Evolutionary conservation across 2,888 invertebrate genomes (phyloP).

Genomic region (Drosophila neutralis): DNA sequence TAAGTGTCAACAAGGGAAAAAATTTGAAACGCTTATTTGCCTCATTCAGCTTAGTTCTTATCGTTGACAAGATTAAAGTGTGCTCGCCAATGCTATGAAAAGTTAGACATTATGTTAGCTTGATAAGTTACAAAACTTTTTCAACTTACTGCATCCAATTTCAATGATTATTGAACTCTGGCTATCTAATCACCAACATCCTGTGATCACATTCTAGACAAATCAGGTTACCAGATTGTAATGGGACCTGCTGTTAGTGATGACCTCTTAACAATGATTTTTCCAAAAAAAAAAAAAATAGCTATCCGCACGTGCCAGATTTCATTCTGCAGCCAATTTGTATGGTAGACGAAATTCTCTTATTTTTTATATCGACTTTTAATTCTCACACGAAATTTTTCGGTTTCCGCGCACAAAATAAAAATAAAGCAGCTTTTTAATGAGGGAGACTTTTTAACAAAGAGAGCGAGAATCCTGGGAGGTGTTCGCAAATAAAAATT

Average conservation of each 20-base stretch:
- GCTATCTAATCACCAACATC: slow-evolving; percentile 1
- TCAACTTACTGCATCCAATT: background rate
- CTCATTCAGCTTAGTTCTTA: slow-evolving; percentile 18
- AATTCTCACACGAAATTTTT: background rate
- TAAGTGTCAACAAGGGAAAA: slow-evolving; percentile 62
- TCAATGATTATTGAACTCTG: background rate
- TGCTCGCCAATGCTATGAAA: slow-evolving; percentile 5
- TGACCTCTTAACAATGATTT: background rate
- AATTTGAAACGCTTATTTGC: slow-evolving; percentile 50
- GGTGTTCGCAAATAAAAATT: background rate
- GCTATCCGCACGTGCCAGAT: background rate
- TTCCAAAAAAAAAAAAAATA: background rate
- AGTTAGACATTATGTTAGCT: background rate
- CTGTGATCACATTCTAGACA: background rate
- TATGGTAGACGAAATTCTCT: slow-evolving; percentile 3
- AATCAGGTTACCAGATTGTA: background rate
- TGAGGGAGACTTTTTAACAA: background rate
- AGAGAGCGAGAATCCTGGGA: background rate
- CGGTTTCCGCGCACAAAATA: background rate
- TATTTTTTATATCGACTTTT: slow-evolving; percentile 15
- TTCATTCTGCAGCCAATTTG: slow-evolving; percentile 21
- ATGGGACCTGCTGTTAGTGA: slow-evolving; percentile 4
- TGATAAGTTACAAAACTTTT: background rate
- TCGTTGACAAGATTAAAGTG: slow-evolving; percentile 16
- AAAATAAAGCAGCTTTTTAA: background rate